phyloP scores from a whole-genome alignment of 2,797 vertebrate species.

The Oreonectes daqikongensis region DNA sequence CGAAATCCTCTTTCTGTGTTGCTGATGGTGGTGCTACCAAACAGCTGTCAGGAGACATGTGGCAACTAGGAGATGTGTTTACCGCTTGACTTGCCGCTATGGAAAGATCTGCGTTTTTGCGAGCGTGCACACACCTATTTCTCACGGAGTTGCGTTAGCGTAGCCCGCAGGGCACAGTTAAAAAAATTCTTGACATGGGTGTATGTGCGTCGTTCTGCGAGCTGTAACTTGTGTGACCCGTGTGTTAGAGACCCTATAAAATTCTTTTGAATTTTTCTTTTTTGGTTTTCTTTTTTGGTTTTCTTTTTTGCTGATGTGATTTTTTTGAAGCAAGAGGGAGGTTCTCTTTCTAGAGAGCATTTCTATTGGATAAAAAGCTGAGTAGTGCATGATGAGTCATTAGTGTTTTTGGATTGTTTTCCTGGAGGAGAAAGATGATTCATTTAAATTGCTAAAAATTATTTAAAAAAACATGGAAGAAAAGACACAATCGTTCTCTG shows the following conservation, averaged over 20 bases:
- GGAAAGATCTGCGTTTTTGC: conserved; percentile 4
- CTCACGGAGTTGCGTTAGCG: not conserved
- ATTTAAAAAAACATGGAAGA: not conserved
- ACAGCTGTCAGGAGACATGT: conserved; percentile 49
- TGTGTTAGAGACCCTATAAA: not conserved
- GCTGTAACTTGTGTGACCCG: conserved; percentile 16
- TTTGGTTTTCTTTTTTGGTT: too few relatives aligned
- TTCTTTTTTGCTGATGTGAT: too few relatives aligned
- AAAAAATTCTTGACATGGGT: conserved; percentile 2
- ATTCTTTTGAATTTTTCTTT: too few relatives aligned
- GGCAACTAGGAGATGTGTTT: conserved; percentile 29
- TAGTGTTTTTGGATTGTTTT: not conserved
- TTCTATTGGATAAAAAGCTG: not conserved
- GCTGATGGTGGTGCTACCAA: conserved; percentile 31
- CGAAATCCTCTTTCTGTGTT: not conserved
- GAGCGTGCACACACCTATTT: not conserved
- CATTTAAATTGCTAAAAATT: not conserved
- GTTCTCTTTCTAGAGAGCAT: not conserved
- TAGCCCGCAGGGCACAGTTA: not conserved
- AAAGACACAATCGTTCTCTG: not conserved
- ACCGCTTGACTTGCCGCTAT: conserved; percentile 9
- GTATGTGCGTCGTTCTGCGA: conserved; percentile 12
- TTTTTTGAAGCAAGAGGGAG: not conserved
- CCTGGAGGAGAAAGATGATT: not conserved
- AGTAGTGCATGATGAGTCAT: not conserved